These are phyloP conservation scores for Liposcelis brunnea DNA, from an alignment of 2,888 invertebrate species.

Conservation along the genomic window DNA sequence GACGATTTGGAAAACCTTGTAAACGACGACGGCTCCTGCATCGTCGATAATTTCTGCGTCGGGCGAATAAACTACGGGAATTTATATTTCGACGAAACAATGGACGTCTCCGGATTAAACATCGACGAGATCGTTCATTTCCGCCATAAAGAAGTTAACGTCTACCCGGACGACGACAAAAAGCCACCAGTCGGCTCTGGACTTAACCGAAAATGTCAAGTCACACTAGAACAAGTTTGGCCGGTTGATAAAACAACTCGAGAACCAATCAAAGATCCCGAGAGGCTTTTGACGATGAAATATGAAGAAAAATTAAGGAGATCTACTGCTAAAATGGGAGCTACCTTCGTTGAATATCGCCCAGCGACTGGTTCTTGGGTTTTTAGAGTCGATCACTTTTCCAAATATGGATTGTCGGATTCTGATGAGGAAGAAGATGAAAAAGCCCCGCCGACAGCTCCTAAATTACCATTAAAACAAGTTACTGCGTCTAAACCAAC, in stretches of 20 bases:
- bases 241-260: constrained; percentile 73
- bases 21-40: constrained; percentile 57
- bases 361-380: constrained; percentile 97
- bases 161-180: constrained; percentile 78
- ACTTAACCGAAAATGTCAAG: constrained; percentile 77
- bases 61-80: constrained; percentile 84
- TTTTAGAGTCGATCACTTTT: constrained; percentile 86
- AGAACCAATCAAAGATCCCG: constrained; percentile 59
- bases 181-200: constrained; percentile 81
- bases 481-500: constrained; percentile 21
- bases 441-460: constrained; percentile 20
- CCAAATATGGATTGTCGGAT: constrained; percentile 79
- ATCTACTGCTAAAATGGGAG: constrained; percentile 71
- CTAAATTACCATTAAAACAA: too few species aligned
- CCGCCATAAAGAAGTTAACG: constrained; percentile 81
- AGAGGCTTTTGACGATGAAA: constrained; percentile 59
- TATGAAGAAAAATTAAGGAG: constrained; percentile 72
- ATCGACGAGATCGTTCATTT: constrained; percentile 81
- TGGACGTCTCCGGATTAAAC: constrained; percentile 72
- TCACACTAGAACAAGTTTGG: constrained; percentile 88
- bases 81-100: constrained; percentile 65
- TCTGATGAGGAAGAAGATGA: constrained; percentile 66
- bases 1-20: constrained; percentile 60
- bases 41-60: constrained; percentile 72
- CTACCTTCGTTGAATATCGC: constrained; percentile 84